Conservation (phyloP, 1,140 invertebrate species). For the Drosophila arizonae region DNA sequence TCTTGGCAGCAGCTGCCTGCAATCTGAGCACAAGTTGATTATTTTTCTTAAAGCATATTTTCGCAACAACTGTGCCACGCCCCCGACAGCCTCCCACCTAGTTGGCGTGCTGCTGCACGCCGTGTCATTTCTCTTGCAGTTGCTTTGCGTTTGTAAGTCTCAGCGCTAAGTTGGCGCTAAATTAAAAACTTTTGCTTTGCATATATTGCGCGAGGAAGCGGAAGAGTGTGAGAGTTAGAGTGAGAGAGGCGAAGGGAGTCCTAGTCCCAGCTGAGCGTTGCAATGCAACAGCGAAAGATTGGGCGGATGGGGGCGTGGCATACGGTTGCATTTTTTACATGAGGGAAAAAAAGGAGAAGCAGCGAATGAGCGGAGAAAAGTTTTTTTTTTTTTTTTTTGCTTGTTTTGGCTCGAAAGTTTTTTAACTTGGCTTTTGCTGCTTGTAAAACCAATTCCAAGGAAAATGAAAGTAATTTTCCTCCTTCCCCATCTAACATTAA, state of each 20-base stretch:
- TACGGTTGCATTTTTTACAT: slow-evolving; percentile 71
- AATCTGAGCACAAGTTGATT: slow-evolving; percentile 68
- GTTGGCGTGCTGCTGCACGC: background rate
- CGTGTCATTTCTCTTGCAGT: slow-evolving; percentile 65
- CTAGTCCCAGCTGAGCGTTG: slow-evolving; percentile 38
- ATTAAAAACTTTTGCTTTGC: slow-evolving; percentile 79
- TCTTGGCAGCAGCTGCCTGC: slow-evolving; percentile 14
- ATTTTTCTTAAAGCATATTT: slow-evolving; percentile 79
- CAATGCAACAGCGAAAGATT: slow-evolving; percentile 45
- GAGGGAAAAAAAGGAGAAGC: background rate
- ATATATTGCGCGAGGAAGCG: slow-evolving; percentile 70
- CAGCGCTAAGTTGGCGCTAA: slow-evolving; percentile 79
- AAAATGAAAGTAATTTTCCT: slow-evolving; percentile 81
- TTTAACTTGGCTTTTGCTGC: slow-evolving; percentile 56
- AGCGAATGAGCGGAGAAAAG: slow-evolving; percentile 36
- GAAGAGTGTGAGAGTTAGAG: slow-evolving; percentile 42
- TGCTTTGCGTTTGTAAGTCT: slow-evolving; percentile 72
- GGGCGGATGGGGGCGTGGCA: background rate
- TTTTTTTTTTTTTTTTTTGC: slow-evolving; percentile 54
- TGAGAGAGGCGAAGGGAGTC: slow-evolving; percentile 25
- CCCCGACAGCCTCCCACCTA: background rate
- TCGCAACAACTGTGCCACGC: slow-evolving; percentile 24
- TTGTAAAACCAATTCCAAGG: slow-evolving; percentile 78
- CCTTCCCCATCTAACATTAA: slow-evolving; percentile 73
- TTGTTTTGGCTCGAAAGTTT: slow-evolving; percentile 60